These are phyloP conservation scores for Charina bottae DNA, from an alignment of 2,113 vertebrate species.

Conservation along the genomic window DNA sequence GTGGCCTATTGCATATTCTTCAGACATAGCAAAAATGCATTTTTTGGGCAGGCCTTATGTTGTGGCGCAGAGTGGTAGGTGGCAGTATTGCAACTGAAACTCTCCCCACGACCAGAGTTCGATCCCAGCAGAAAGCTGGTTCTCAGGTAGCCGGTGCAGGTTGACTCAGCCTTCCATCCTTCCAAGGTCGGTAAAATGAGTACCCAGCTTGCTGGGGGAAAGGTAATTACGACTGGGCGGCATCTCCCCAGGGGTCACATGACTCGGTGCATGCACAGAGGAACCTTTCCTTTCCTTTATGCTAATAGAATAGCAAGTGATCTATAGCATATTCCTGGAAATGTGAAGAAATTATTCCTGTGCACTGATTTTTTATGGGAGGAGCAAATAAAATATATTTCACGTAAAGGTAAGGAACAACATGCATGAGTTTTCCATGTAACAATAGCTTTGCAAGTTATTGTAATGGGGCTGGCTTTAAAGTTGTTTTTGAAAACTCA, in stretches of 20 bases:
- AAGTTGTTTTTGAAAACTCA: not conserved
- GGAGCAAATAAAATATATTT: conserved; percentile 45
- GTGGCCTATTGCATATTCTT: conserved; percentile 26
- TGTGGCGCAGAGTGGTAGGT: no score
- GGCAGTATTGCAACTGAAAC: no score
- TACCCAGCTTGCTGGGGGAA: no score
- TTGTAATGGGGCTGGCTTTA: not conserved
- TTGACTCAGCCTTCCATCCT: no score
- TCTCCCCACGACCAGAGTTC: no score
- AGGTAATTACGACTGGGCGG: no score
- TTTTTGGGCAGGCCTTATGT: conserved; percentile 43
- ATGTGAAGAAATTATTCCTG: conserved; percentile 27
- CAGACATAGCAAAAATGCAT: conserved; percentile 6
- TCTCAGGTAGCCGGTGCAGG: no score
- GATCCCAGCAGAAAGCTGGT: no score
- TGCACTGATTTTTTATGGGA: conserved; percentile 3
- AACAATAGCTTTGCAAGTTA: not conserved
- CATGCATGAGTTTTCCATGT: conserved; percentile 49
- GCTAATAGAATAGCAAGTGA: conserved; percentile 49
- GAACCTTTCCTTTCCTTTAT: no score
- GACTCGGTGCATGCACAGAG: no score
- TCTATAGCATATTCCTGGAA: conserved; percentile 12
- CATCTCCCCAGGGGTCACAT: no score
- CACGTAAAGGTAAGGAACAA: conserved; percentile 40
- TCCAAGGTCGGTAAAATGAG: no score